Evolutionary conservation across 2,113 vertebrate genomes (phyloP).

Genomic region (Cynopterus brachyotis): DNA sequence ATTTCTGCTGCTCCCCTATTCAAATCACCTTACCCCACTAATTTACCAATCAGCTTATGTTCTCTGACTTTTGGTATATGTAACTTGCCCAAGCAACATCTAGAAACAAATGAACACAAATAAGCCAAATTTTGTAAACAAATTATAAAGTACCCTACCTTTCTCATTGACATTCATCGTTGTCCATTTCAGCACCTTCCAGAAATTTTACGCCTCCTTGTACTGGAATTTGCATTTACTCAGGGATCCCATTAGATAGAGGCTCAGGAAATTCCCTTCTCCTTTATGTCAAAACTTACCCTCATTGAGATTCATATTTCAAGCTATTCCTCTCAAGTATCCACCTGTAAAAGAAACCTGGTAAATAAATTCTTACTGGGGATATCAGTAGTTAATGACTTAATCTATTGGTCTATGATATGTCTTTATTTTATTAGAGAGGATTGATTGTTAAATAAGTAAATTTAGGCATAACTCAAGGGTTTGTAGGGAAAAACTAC

Average conservation of each 20-base stretch:
- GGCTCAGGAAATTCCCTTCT: neutral
- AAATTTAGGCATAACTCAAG: neutral
- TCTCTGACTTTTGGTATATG: neutral
- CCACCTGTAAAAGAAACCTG: neutral
- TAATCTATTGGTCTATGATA: neutral
- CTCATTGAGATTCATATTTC: neutral
- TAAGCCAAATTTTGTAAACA: neutral
- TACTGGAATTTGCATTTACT: neutral
- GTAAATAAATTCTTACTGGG: neutral
- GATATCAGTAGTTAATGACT: neutral
- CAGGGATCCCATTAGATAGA: neutral
- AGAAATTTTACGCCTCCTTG: neutral
- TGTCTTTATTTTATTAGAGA: neutral
- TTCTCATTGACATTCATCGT: neutral
- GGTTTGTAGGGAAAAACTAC: neutral
- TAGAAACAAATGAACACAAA: neutral
- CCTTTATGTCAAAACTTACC: neutral
- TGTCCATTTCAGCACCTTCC: neutral
- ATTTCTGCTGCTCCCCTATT: neutral
- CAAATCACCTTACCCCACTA: neutral
- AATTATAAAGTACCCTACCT: neutral
- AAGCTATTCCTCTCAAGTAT: neutral
- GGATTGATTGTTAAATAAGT: neutral
- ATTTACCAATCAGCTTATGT: neutral
- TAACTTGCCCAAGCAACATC: neutral